Conservation (phyloP, 37 sponge, comb jelly and placozoan species). For the Spongia lamella region DNA sequence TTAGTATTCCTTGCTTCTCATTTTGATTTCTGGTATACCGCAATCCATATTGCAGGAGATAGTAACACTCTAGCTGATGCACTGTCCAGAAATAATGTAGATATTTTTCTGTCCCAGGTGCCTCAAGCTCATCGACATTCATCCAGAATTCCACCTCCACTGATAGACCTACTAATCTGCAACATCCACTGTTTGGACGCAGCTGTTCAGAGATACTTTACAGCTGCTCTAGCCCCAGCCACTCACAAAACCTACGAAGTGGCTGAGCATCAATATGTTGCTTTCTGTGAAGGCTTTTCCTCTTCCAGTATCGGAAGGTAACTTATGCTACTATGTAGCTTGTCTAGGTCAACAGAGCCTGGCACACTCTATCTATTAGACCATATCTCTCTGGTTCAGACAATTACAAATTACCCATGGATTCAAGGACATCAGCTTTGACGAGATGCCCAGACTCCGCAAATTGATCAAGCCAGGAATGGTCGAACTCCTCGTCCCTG, state of each 20-base stretch:
- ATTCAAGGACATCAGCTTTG: neutral
- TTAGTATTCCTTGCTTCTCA: conserved; percentile 17
- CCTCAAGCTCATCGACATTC: too few species aligned
- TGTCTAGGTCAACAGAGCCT: neutral
- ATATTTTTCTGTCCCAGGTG: neutral
- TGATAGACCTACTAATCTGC: too few species aligned
- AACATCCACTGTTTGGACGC: too few species aligned
- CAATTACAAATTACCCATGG: neutral
- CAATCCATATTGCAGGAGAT: conserved; percentile 1
- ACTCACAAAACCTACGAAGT: conserved; percentile 1
- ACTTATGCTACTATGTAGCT: conserved; percentile 1
- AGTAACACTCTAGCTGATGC: conserved; percentile 16
- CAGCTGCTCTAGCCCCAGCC: conserved; percentile 8
- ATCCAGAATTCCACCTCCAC: too few species aligned
- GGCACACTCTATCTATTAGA: neutral
- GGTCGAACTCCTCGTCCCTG: neutral
- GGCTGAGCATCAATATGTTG: neutral
- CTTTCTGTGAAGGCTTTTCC: neutral
- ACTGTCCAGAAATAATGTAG: neutral
- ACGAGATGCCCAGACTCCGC: neutral
- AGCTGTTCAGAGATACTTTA: neutral
- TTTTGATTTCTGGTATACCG: neutral
- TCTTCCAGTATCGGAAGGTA: neutral
- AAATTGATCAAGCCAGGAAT: conserved; percentile 9
- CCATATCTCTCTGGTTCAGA: conserved; percentile 10